These are phyloP conservation scores for Lycia hirtaria DNA, from an alignment of 2,888 invertebrate genomes.

Conservation along the genomic window DNA sequence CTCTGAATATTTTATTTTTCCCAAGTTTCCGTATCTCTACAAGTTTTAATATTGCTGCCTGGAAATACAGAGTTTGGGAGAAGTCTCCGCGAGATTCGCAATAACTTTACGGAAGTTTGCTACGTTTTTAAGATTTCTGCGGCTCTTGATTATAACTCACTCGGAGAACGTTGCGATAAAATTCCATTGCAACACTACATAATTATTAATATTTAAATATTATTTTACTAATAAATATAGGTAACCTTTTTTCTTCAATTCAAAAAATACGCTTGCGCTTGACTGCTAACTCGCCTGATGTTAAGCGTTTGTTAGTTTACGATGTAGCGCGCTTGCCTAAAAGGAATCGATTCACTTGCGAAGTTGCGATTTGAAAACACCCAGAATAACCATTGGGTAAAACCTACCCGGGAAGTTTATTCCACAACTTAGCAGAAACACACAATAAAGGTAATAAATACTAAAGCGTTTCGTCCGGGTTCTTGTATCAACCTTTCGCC, in stretches of 20 bases:
- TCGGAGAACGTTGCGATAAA: background rate
- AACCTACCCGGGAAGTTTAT: too few species aligned
- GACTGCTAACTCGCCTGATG: too few species aligned
- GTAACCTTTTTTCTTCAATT: background rate
- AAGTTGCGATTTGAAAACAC: too few species aligned
- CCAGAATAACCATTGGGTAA: too few species aligned
- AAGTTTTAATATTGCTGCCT: conserved; percentile 57
- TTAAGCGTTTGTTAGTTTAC: too few species aligned
- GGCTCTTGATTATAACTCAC: conserved; percentile 48
- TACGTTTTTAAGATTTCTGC: conserved; percentile 57
- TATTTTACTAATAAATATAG: background rate
- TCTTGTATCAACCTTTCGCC: too few species aligned
- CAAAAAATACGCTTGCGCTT: too few species aligned
- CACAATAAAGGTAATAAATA: too few species aligned
- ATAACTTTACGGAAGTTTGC: conserved; percentile 55
- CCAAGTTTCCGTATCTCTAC: conserved; percentile 44
- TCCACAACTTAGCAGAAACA: too few species aligned
- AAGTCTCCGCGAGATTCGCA: conserved; percentile 55
- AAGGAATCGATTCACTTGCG: too few species aligned
- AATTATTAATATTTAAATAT: background rate
- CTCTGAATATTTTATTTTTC: conserved; percentile 44
- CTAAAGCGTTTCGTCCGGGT: too few species aligned
- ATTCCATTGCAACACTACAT: background rate
- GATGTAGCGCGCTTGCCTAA: too few species aligned
- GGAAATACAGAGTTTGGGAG: conserved; percentile 49